Evolutionary conservation across 2,888 invertebrate genomes (phyloP).

Genomic region (Sinohyriopsis cumingii): DNA sequence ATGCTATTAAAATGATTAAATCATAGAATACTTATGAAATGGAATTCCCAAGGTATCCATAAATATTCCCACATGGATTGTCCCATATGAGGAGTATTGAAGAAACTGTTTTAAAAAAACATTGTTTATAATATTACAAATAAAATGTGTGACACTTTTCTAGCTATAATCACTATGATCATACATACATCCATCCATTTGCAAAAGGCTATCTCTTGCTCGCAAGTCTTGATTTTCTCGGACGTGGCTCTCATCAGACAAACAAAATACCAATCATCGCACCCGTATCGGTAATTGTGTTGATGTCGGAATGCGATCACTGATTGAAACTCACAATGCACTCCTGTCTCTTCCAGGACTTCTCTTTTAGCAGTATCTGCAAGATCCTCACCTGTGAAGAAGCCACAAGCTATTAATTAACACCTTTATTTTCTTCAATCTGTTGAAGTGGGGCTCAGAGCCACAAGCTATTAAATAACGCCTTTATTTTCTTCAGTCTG

Average conservation of each 20-base stretch:
- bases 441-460: not conserved
- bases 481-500: not conserved
- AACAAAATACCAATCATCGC: slow-evolving; percentile 90
- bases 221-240: slow-evolving; percentile 79
- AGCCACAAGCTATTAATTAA: not conserved
- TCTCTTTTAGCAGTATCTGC: slow-evolving; percentile 87
- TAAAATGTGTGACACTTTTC: too few relatives aligned
- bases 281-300: slow-evolving; percentile 83
- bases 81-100: too few relatives aligned
- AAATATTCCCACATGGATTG: too few relatives aligned
- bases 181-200: slow-evolving; percentile 82
- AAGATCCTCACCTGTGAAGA: slow-evolving; percentile 83
- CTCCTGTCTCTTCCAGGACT: slow-evolving; percentile 91
- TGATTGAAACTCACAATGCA: slow-evolving; percentile 83
- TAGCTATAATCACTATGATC: too few relatives aligned
- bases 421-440: not conserved
- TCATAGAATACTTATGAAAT: too few relatives aligned
- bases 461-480: not conserved
- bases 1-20: too few relatives aligned
- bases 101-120: too few relatives aligned
- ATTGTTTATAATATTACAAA: too few relatives aligned
- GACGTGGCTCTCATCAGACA: slow-evolving; percentile 80
- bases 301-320: slow-evolving; percentile 85
- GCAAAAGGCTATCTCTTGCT: slow-evolving; percentile 84
- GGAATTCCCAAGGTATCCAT: too few relatives aligned